Evolutionary conservation across 2,888 invertebrate genomes (phyloP).

Genomic region (Eudasyphora cyanicolor): DNA sequence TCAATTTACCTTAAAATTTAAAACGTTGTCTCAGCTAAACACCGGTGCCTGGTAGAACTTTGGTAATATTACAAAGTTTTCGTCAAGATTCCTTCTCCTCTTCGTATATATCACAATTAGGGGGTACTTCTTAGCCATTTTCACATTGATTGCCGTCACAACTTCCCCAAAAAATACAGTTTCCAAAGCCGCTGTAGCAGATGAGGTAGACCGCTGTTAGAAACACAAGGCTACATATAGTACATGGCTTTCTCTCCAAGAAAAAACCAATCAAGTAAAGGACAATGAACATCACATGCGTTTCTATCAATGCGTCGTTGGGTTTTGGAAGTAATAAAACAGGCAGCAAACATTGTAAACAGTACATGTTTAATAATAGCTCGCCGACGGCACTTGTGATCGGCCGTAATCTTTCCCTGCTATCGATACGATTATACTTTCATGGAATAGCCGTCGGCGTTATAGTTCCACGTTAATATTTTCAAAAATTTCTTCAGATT

Average conservation of each 20-base stretch:
- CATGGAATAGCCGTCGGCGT: background rate
- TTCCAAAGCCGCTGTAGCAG: conserved; percentile 97
- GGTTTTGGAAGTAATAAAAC: conserved; percentile 98
- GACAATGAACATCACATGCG: conserved; percentile 98
- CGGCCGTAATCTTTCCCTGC: background rate
- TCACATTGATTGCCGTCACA: conserved; percentile 86
- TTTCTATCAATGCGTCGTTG: conserved; percentile 95
- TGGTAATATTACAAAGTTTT: conserved; percentile 22
- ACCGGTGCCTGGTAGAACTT: conserved; percentile 12
- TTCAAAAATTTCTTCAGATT: too few species aligned
- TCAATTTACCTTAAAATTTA: too few species aligned
- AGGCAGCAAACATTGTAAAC: conserved; percentile 98
- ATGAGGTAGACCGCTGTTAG: conserved; percentile 94
- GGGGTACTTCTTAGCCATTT: conserved; percentile 77
- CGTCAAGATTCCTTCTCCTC: background rate
- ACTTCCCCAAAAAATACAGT: conserved; percentile 95
- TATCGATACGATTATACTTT: background rate
- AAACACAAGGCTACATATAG: conserved; percentile 97
- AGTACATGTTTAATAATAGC: too few species aligned
- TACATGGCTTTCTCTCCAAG: conserved; percentile 97
- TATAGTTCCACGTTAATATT: too few species aligned
- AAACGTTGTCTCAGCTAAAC: too few species aligned
- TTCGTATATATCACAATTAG: conserved; percentile 39
- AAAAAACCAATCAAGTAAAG: conserved; percentile 98
- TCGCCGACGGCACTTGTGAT: background rate